Evolutionary conservation across 2,888 invertebrate genomes (phyloP), one percentile per base, ranked within the genome.

Genomic region (Clivina fossor): DNA sequence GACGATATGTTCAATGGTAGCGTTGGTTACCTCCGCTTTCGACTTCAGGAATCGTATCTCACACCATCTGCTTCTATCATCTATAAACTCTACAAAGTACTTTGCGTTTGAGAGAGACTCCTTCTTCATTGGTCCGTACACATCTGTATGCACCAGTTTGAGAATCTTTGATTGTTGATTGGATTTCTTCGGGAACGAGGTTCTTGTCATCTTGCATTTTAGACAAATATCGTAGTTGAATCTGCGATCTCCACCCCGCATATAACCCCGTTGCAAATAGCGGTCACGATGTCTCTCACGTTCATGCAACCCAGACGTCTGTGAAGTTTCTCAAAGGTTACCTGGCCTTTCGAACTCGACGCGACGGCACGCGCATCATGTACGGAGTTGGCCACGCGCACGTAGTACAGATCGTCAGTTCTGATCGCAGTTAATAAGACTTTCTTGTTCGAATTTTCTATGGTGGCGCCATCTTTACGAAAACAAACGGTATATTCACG

Each of bases 401-500:
- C 15, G 20, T 47, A 47, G 19, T 47, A 47, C 15, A 47, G 20
- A 11, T 47, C 47, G 9, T 32, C 19, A 16, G 33, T 13, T 47
- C 47, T 1, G 18, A 18, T 16, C 19, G 41, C 41, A 13, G 7
- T 15, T 8, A 46, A 11, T 9, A 28, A 11, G 2, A 18, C 4
- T 3, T 30, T 43, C 22, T 43, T 35, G 24, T 47, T 56, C 7
- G 32, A 32, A 9, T 24, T 24, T 7, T 50, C 38, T n/a, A 30
- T 46, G 28, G 50, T 44, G 1, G 50, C 28, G 1, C 48, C 5
- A 16, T 33, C 9, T 15, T 47, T 33, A 4, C 11, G 15, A 18
- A 33, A 33, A 7, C 9, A 5, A 8, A 47, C 54, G n/a, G n/a
- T 19, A 13, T 24, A 33, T 19, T 40, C 40, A 2, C 15, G 37